Conservation (phyloP, 1,140 invertebrate genomes). For the Pissodes strobi region DNA sequence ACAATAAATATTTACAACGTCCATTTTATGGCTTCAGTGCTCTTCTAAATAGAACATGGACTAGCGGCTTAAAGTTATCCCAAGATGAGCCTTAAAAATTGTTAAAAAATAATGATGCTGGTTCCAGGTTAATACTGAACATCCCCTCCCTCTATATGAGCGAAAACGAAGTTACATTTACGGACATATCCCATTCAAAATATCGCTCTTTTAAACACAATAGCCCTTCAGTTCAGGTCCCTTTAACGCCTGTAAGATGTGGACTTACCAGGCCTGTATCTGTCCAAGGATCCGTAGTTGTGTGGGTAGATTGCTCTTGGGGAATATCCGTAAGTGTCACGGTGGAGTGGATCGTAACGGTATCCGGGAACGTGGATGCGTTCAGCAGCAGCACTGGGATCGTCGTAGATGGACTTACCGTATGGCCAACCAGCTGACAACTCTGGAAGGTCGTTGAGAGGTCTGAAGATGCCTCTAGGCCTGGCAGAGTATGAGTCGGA, state of each 20-base stretch:
- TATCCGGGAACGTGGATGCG: conserved; percentile 84
- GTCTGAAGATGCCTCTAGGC: conserved; percentile 71
- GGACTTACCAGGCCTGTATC: conserved; percentile 84
- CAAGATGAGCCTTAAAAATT: no score
- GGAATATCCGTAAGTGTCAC: conserved; percentile 85
- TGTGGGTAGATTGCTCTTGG: conserved; percentile 83
- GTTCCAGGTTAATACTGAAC: no score
- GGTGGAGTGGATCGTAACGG: conserved; percentile 84
- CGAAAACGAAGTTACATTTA: no score
- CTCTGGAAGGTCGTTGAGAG: conserved; percentile 64
- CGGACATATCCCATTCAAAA: no score
- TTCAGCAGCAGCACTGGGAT: conserved; percentile 75
- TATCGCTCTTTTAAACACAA: neutral
- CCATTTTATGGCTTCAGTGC: no score
- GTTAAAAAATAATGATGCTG: no score
- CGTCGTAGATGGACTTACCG: conserved; percentile 83
- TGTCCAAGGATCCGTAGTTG: conserved; percentile 77
- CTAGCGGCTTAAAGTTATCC: no score
- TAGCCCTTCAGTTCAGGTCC: neutral
- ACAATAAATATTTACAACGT: no score
- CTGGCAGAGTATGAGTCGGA: conserved; percentile 72
- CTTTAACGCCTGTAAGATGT: conserved; percentile 25
- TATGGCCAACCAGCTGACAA: conserved; percentile 69
- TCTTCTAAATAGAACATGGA: no score
- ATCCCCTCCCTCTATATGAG: no score